Evolutionary conservation across 2,113 vertebrate species (phyloP).

Genomic region (Rhabdornis inornatus): DNA sequence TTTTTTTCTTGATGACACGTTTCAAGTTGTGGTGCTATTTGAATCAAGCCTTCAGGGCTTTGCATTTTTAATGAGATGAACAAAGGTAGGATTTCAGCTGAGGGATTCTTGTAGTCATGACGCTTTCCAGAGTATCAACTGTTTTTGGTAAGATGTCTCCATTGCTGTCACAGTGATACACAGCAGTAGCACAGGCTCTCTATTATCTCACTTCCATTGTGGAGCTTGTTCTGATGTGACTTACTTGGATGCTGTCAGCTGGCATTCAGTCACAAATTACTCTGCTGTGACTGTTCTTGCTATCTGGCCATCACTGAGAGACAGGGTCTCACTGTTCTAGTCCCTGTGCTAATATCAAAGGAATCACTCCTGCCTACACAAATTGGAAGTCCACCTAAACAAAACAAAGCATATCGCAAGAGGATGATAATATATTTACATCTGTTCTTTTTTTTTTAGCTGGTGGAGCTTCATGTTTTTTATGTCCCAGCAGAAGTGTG

Average conservation of each 20-base stretch:
- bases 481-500: constrained; percentile 88
- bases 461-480: constrained; percentile 89
- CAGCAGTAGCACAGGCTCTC: not conserved
- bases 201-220: not conserved
- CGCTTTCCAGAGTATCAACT: not conserved
- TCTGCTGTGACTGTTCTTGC: not conserved
- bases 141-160: not conserved
- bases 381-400: not conserved
- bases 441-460: constrained; percentile 71
- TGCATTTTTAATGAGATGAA: not conserved
- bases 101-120: not conserved
- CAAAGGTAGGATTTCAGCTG: not conserved
- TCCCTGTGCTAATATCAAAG: not conserved
- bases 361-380: not conserved
- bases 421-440: not conserved
- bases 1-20: not conserved
- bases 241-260: not conserved
- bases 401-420: not conserved
- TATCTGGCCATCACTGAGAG: not conserved
- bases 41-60: not conserved
- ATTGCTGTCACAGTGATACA: not conserved
- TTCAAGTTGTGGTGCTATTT: not conserved
- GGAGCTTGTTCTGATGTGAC: not conserved
- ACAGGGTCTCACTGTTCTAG: not conserved
- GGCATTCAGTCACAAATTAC: not conserved